Percentiles rank a stretch among this genome's conserved stretches.
phyloP scores from a whole-genome alignment of 1,140 invertebrate species.

The Nasonia longicornis region DNA sequence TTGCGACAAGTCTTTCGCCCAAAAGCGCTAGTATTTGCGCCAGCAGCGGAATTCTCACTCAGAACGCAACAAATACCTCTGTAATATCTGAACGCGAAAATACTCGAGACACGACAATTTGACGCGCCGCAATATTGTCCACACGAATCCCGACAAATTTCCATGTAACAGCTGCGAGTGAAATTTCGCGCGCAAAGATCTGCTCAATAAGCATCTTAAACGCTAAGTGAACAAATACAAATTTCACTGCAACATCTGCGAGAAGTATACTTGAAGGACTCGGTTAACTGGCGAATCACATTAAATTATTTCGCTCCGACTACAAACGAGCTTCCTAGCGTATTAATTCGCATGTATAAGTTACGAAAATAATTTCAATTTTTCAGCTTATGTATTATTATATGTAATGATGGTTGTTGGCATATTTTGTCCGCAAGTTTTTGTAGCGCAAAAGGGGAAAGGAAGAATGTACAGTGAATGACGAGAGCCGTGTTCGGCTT shows the following conservation, averaged over 20 bases:
- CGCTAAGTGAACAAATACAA: conserved; percentile 59
- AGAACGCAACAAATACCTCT: conserved; percentile 51
- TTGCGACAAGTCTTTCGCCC: conserved; percentile 59
- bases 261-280: conserved; percentile 59
- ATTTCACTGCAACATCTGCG: conserved; percentile 57
- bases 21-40: conserved; percentile 58
- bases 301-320: conserved; percentile 47
- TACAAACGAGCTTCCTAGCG: background rate
- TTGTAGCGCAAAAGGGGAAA: background rate
- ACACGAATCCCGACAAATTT: conserved; percentile 64
- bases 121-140: conserved; percentile 61
- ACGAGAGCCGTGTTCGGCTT: background rate
- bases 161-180: conserved; percentile 60
- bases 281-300: conserved; percentile 56
- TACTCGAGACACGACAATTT: conserved; percentile 65
- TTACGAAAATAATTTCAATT: no score
- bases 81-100: conserved; percentile 60
- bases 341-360: no score
- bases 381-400: no score
- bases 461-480: background rate
- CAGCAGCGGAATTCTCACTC: conserved; percentile 60
- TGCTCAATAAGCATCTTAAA: conserved; percentile 63
- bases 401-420: no score
- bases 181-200: conserved; percentile 61
- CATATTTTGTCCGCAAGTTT: no score